These are phyloP conservation scores for Drosophila insularis DNA, from an alignment of 1,140 invertebrate species.

Conservation along the genomic window DNA sequence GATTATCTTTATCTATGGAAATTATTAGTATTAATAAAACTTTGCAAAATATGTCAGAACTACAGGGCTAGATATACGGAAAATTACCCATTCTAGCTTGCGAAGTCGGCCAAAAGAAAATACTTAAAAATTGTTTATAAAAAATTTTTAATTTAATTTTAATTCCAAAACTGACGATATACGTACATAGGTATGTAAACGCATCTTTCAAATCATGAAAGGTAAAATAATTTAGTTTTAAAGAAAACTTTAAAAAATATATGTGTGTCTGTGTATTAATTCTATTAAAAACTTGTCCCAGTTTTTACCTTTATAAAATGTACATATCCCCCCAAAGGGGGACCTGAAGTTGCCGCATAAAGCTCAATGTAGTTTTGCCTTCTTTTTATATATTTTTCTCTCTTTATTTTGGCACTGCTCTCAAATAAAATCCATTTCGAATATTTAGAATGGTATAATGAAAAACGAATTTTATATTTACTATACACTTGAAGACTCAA, in stretches of 20 bases:
- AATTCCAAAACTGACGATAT: too few relatives aligned
- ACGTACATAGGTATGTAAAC: too few relatives aligned
- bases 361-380: neutral
- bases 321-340: neutral
- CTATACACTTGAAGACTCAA: slow-evolving; percentile 67
- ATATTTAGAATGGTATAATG: slow-evolving; percentile 57
- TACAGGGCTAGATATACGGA: too few relatives aligned
- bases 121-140: too few relatives aligned
- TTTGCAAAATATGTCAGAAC: too few relatives aligned
- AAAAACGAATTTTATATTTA: slow-evolving; percentile 74
- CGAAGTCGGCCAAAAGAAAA: too few relatives aligned
- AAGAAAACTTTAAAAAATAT: neutral
- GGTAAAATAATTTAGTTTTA: too few relatives aligned
- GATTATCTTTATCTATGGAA: too few relatives aligned
- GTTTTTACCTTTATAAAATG: neutral
- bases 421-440: slow-evolving; percentile 53
- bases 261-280: neutral
- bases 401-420: slow-evolving; percentile 12
- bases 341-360: slow-evolving; percentile 2
- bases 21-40: too few relatives aligned
- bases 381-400: neutral
- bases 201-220: too few relatives aligned
- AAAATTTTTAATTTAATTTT: too few relatives aligned
- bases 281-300: neutral
- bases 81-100: too few relatives aligned